Percentiles rank a stretch among this genome's conserved stretches.
phyloP scores from a whole-genome alignment of 30 jellyfish, hydroid and myxozoan species.

The Morbakka virulenta region DNA sequence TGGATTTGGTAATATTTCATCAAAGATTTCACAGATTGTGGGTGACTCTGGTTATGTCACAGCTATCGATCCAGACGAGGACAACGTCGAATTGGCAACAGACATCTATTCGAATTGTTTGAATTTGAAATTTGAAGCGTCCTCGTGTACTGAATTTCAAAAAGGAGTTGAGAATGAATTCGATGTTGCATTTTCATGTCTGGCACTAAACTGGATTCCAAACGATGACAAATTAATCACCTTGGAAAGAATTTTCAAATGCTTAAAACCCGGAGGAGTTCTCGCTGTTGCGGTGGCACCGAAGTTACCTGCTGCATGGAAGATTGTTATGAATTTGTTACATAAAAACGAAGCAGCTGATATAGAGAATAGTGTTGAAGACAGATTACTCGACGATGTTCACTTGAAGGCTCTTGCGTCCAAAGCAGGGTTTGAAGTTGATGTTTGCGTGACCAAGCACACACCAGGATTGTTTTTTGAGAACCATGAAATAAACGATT shows the following conservation, averaged over 20 bases:
- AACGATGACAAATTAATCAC: slow-evolving; percentile 49
- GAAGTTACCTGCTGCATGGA: slow-evolving; percentile 16
- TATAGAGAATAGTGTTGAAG: slow-evolving; percentile 6
- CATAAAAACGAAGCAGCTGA: slow-evolving; percentile 37
- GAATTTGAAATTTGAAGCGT: slow-evolving; percentile 15
- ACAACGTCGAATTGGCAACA: slow-evolving; percentile 36
- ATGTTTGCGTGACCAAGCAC: not conserved
- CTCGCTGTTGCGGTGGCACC: slow-evolving; percentile 46
- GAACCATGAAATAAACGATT: not conserved
- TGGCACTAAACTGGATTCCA: slow-evolving; percentile 62
- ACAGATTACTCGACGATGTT: not conserved
- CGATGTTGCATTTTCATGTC: slow-evolving; percentile 29
- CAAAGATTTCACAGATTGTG: not conserved
- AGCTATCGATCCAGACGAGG: slow-evolving; percentile 59
- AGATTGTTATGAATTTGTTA: slow-evolving; percentile 13
- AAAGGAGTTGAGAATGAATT: not conserved
- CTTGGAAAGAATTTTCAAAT: slow-evolving; percentile 15
- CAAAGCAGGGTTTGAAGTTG: slow-evolving; percentile 41
- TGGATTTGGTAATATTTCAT: not conserved
- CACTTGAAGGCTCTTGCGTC: not conserved
- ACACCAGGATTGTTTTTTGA: not conserved
- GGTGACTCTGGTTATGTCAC: slow-evolving; percentile 44
- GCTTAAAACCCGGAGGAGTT: slow-evolving; percentile 46
- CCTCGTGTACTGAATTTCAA: slow-evolving; percentile 43
- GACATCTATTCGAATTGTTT: not conserved